Evolutionary conservation across 2,113 vertebrate species (phyloP), one percentile per base, ranked within the genome.

Genomic region (Anguilla rostrata): DNA sequence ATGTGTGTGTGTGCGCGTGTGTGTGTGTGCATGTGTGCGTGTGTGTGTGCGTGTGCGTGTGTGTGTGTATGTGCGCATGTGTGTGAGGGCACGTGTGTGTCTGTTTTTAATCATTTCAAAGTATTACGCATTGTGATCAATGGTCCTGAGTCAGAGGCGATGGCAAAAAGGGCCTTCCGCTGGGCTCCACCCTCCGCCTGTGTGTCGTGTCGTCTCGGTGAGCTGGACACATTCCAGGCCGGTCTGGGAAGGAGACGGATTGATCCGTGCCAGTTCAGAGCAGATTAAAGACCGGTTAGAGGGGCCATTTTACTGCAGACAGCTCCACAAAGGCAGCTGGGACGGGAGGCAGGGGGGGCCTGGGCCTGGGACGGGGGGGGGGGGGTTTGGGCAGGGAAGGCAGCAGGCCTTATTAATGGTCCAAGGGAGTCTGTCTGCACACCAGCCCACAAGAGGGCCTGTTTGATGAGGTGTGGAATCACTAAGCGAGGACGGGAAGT

Each of bases 191-290:
- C 56, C 56, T 18, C 15, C 0, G 56, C 56, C 56, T 81, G 79
- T 39, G 40, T 20, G 79, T 81, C 43, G 18, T 83, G 79, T 81
- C 43, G 18, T 83, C 82, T 83, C 16, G 16, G 2, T 82, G 83
- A 63, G 39, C 39, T 85, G 80, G 40, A 82, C 20, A 26, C 40
- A 20, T 43, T n/a, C 22, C 22, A 78, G 41, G 41, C 56, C 78
- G 5, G 18, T 26, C 26, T 56, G 20, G 56, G 8, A 56, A 39
- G 79, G 66, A 80, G 8, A 29, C n/a, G n/a, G 63, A 78, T 40
- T 85, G 63, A 46, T 46, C 84, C 12, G 40, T 75, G 39, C 84
- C 11, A 66, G 43, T 80, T 85, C 78, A 85, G 81, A 85, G 49
- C 16, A 85, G 75, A 85, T 80, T 80, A 80, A 34, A 40, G 46